Base-by-base conservation (phyloP, 2,113 vertebrate genomes). In the Scalopus aquaticus region DNA sequence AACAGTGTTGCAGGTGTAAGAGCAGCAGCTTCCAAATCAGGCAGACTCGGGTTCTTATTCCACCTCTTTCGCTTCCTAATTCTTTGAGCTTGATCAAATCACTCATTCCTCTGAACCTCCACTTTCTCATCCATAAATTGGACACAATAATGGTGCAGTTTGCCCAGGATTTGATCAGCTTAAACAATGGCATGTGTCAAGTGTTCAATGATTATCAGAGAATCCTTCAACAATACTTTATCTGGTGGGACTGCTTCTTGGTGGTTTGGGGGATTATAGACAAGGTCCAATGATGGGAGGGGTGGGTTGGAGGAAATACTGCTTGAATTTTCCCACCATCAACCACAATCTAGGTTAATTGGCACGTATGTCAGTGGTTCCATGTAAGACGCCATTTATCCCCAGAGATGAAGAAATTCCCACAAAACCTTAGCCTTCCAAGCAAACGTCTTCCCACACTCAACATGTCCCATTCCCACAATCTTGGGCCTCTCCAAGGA, bases 401-500 rank as follows among this genome's bases (percentile, higher is more conserved):
- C 83, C 93, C 44, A 83, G 93, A 86, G 95, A 95, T 54, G 69
- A 37, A 44, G 49, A 78, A 91, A 67, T 96, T 96, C 94, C 86
- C 95, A 77, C 46, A 70, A 73, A 96, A 44, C 69, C 44, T 30
- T 78, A 30, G 51, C 39, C 64, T 70, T 93, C 85, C 82, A 60
- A 90, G 19, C 37, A 62, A 15, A 69, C 56, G 9, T 87, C 95
- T 97, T 96, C 94, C 93, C 97, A 96, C 95, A 88, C 85, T 94
- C 89, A 24, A 20, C 78, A 46, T 5, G 5, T 44, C 81, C 10
- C 56, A 73, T 95, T 95, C 91, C 89, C 96, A 96, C 91, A 82
- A 56, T n/a, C 95, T 17, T 0, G 60, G 80, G 56, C 22, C 69
- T 96, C 96, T 97, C 97, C 3, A 0, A 93, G 94, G 94, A 94